Percentiles rank a stretch among this genome's conserved stretches.
These are phyloP conservation scores for Drosophila gunungcola DNA, from an alignment of 1,140 invertebrate species.

Conservation along the genomic window DNA sequence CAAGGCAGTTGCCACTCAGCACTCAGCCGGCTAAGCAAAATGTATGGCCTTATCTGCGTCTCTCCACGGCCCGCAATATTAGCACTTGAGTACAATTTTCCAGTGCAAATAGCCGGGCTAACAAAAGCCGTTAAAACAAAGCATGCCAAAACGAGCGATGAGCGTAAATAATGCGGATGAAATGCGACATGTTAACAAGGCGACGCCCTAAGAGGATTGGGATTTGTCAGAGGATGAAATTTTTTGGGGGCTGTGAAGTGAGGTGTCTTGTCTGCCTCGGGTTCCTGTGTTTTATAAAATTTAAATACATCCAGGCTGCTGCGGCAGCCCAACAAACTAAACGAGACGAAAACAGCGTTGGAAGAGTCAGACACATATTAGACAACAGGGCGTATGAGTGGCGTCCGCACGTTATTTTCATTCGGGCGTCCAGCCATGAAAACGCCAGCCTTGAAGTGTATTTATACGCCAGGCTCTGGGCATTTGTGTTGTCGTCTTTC, in stretches of 20 bases:
- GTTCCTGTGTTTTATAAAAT: conserved; percentile 48
- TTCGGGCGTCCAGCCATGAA: conserved; percentile 50
- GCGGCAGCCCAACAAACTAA: conserved; percentile 13
- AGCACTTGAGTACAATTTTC: conserved; percentile 73
- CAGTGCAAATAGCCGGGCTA: conserved; percentile 61
- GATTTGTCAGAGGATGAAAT: conserved; percentile 7
- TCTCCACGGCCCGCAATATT: conserved; percentile 60
- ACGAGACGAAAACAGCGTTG: conserved; percentile 6
- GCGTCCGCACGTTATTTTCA: conserved; percentile 25
- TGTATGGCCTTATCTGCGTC: conserved; percentile 56
- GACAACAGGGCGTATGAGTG: conserved; percentile 49
- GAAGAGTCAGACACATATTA: conserved; percentile 16
- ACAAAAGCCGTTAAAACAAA: conserved; percentile 63
- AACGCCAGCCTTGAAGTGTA: conserved; percentile 44
- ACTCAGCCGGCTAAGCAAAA: conserved; percentile 52
- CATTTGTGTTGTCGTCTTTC: conserved; percentile 36
- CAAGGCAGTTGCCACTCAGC: conserved; percentile 51
- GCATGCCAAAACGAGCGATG: conserved; percentile 43
- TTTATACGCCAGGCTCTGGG: conserved; percentile 24
- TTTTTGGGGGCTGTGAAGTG: neutral
- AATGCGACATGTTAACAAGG: conserved; percentile 79
- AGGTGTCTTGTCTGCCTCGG: conserved; percentile 3
- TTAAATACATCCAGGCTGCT: conserved; percentile 18
- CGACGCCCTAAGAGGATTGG: conserved; percentile 51
- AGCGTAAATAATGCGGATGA: conserved; percentile 68